phyloP scores from a whole-genome alignment of 2,888 invertebrate species.

The Atrina japonica region DNA sequence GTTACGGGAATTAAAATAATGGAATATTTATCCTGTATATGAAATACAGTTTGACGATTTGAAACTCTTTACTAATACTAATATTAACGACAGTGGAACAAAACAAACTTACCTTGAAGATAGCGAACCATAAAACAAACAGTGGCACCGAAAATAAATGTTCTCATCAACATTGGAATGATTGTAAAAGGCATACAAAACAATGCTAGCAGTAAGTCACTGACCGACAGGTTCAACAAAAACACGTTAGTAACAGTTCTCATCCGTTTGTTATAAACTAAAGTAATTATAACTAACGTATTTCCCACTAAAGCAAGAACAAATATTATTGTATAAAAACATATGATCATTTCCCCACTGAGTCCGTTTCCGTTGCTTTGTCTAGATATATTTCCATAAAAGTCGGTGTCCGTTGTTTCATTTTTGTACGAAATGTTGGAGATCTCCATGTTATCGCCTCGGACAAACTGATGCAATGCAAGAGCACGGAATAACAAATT shows the following conservation, averaged over 20 bases:
- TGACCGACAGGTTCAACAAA: constrained; percentile 83
- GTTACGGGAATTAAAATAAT: no score
- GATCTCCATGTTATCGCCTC: not conserved
- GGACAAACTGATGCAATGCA: no score
- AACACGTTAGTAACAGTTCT: constrained; percentile 83
- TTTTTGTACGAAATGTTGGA: constrained; percentile 14
- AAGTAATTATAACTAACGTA: constrained; percentile 87
- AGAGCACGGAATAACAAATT: no score
- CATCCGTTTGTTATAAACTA: constrained; percentile 82
- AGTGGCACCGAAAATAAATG: constrained; percentile 87
- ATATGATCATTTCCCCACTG: constrained; percentile 3
- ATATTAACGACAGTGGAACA: no score
- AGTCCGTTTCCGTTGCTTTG: not conserved
- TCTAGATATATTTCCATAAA: not conserved
- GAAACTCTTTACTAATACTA: no score
- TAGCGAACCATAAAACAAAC: constrained; percentile 88
- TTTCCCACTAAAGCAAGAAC: constrained; percentile 90
- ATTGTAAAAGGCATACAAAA: constrained; percentile 91
- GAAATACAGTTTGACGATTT: no score
- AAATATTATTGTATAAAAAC: constrained; percentile 88
- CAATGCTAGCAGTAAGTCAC: constrained; percentile 89
- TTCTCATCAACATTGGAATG: constrained; percentile 85
- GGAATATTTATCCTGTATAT: no score
- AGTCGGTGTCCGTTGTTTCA: no score
- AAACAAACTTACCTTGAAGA: constrained; percentile 87